These are phyloP conservation scores for Pyrrhosoma nymphula DNA, from an alignment of 2,888 invertebrate genomes.

Conservation along the genomic window DNA sequence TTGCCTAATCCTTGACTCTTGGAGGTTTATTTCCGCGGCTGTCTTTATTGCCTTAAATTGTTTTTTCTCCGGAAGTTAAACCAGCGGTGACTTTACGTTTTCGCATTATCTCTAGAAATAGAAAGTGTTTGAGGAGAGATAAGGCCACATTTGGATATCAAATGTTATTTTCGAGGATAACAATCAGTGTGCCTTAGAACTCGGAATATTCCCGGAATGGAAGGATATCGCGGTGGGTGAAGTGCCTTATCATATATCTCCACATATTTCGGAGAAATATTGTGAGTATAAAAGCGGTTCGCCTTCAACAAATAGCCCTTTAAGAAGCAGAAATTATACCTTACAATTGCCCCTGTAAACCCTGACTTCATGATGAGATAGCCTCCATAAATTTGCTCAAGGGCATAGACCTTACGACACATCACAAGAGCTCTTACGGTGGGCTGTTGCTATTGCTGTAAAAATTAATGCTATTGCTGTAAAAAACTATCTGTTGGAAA, in stretches of 20 bases:
- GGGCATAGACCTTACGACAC: no score
- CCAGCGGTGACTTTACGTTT: not conserved
- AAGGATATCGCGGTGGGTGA: not conserved
- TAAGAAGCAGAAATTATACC: no score
- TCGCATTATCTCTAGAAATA: not conserved
- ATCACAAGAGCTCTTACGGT: no score
- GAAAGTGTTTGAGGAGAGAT: not conserved
- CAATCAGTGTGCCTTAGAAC: not conserved
- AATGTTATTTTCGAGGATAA: not conserved
- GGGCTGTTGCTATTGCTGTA: no score
- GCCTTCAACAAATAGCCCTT: not conserved
- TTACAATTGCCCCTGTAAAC: no score
- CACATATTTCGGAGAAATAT: not conserved
- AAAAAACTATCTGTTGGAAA: no score
- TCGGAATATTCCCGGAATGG: not conserved
- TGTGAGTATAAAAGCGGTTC: not conserved
- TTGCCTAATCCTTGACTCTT: not conserved
- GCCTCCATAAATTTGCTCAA: no score
- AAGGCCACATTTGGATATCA: not conserved
- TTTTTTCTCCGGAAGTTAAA: not conserved
- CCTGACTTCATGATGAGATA: no score
- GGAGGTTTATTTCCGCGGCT: not conserved
- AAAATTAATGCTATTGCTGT: no score
- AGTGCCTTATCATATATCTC: not conserved
- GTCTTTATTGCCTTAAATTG: not conserved